These are phyloP conservation scores for Drosophila rellima DNA, from an alignment of 2,888 invertebrate species.

Conservation along the genomic window DNA sequence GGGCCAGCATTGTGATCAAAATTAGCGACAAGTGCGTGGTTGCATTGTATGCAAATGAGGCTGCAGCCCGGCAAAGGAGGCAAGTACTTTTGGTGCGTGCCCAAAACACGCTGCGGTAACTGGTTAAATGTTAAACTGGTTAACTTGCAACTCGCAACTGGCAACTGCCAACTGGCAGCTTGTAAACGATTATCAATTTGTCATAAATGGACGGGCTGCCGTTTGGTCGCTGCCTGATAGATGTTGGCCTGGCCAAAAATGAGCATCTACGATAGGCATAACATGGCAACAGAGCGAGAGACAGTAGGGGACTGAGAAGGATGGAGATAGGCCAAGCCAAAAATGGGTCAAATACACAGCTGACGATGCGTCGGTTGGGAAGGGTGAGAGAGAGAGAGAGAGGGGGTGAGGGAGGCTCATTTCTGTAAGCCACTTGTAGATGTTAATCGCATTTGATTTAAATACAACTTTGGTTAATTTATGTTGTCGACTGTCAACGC, in stretches of 20 bases:
- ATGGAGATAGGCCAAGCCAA: constrained; percentile 47
- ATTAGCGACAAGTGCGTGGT: constrained; percentile 57
- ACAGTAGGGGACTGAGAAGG: neutral
- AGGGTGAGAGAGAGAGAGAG: neutral
- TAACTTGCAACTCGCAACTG: neutral
- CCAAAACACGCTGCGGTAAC: constrained; percentile 51
- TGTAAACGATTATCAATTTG: constrained; percentile 80
- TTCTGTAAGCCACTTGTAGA: constrained; percentile 57
- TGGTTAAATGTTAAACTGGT: constrained; percentile 4
- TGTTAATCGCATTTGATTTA: constrained; percentile 79
- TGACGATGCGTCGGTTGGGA: neutral
- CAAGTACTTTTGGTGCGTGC: constrained; percentile 67
- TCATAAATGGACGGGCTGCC: constrained; percentile 70
- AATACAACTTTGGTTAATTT: constrained; percentile 80
- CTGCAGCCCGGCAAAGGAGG: constrained; percentile 3
- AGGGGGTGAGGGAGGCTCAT: constrained; percentile 8
- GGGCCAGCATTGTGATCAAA: constrained; percentile 36
- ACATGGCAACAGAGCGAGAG: constrained; percentile 14
- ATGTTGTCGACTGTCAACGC: constrained; percentile 77
- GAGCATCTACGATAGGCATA: constrained; percentile 70
- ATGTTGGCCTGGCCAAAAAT: constrained; percentile 68
- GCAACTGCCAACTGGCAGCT: constrained; percentile 36
- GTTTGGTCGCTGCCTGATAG: constrained; percentile 59
- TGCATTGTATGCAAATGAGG: constrained; percentile 73
- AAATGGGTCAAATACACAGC: constrained; percentile 64